A percentile compares a stretch with the other conserved stretches of the same genome.
These are phyloP conservation scores for Callosobruchus maculatus DNA, from an alignment of 2,888 invertebrate genomes.

Conservation along the genomic window DNA sequence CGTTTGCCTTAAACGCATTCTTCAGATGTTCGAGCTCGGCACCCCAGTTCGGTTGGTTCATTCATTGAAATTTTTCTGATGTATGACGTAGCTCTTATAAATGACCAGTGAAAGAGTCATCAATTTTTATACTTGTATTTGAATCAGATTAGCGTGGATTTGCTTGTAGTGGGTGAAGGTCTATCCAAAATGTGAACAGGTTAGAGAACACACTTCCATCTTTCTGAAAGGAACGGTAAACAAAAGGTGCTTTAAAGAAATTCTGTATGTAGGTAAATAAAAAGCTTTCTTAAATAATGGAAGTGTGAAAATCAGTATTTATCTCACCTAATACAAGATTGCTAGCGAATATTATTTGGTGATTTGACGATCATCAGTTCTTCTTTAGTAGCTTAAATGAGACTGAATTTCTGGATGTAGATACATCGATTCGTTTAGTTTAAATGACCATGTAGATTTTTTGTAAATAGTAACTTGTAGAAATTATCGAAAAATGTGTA, in stretches of 20 bases:
- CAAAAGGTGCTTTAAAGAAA: not conserved
- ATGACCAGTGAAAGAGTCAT: too few species aligned
- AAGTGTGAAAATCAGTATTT: not conserved
- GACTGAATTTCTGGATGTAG: constrained; percentile 22
- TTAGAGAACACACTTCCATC: not conserved
- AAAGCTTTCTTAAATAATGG: not conserved
- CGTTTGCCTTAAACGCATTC: too few species aligned
- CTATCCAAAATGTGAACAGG: not conserved
- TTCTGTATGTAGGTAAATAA: not conserved
- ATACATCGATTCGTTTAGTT: constrained; percentile 8
- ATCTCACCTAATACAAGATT: not conserved
- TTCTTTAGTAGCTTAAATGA: constrained; percentile 13
- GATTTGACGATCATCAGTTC: constrained; percentile 11
- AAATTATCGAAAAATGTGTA: constrained; percentile 22
- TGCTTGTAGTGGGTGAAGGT: not conserved
- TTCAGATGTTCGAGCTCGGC: too few species aligned
- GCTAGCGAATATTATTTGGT: constrained; percentile 17
- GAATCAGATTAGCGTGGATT: too few species aligned
- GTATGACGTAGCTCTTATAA: too few species aligned
- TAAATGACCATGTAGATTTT: not conserved
- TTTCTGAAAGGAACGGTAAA: not conserved
- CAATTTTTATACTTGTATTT: too few species aligned
- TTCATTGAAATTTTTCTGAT: too few species aligned
- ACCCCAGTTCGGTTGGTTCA: too few species aligned
- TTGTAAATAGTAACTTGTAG: not conserved